Evolutionary conservation across 2,113 vertebrate species (phyloP).

Genomic region (Syrrhaptes paradoxus): DNA sequence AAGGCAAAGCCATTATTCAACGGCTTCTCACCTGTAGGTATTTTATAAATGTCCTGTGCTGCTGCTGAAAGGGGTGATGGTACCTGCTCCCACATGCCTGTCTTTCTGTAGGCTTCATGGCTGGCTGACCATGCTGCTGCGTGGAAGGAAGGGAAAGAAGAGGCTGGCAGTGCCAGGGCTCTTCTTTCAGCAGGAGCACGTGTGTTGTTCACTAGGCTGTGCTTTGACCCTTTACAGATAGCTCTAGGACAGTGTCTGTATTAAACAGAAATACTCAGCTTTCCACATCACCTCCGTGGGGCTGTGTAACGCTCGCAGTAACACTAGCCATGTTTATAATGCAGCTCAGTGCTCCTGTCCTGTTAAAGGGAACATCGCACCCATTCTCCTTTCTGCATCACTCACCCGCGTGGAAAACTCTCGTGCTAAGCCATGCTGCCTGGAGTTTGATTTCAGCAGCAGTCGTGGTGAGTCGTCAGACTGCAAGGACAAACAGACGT

Average conservation of each 20-base stretch:
- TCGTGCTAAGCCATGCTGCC: neutral
- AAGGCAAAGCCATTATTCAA: neutral
- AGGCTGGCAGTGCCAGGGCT: neutral
- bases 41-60: neutral
- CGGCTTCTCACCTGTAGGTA: neutral
- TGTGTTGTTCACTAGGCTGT: rapidly evolving
- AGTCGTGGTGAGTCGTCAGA: neutral
- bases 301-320: neutral
- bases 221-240: neutral
- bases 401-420: neutral
- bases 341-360: neutral
- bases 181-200: neutral
- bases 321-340: rapidly evolving
- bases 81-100: neutral
- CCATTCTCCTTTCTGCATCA: neutral
- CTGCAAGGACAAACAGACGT: neutral
- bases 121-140: neutral
- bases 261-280: neutral
- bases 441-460: neutral
- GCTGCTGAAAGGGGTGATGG: neutral
- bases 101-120: neutral
- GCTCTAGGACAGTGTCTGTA: neutral
- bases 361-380: neutral
- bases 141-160: neutral
- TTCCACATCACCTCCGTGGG: neutral